A percentile compares a stretch with the other conserved stretches of the same genome.
phyloP scores from a whole-genome alignment of 2,888 invertebrate species.

The Argyresthia goedartella region DNA sequence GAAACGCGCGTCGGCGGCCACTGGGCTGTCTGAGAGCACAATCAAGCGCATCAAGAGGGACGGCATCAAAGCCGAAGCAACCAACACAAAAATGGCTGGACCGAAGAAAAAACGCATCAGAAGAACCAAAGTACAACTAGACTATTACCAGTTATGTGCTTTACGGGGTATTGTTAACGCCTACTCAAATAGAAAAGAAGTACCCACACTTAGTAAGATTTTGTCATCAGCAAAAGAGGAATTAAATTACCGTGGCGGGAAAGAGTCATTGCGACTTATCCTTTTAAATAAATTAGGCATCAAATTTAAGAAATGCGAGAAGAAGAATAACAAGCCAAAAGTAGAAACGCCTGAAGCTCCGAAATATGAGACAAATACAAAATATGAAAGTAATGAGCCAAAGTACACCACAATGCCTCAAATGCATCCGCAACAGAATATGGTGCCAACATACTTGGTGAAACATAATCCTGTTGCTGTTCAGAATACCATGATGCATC shows the following conservation, averaged over 20 bases:
- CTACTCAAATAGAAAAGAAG: conserved; percentile 51
- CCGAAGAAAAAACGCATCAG: conserved; percentile 57
- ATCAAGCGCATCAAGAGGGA: conserved; percentile 59
- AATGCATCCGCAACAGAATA: background rate
- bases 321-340: conserved; percentile 52
- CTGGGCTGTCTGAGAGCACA: conserved; percentile 55
- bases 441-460: background rate
- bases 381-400: background rate
- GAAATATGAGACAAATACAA: background rate
- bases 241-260: conserved; percentile 51
- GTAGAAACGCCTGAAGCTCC: conserved; percentile 25
- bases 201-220: conserved; percentile 58
- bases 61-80: conserved; percentile 51
- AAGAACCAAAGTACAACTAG: conserved; percentile 42
- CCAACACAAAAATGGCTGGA: conserved; percentile 55
- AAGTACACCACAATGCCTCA: background rate
- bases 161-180: conserved; percentile 53
- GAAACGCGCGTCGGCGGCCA: conserved; percentile 56
- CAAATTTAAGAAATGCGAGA: conserved; percentile 62
- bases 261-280: conserved; percentile 55
- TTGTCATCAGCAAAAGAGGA: conserved; percentile 51
- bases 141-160: conserved; percentile 56
- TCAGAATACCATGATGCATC: conserved; percentile 21
- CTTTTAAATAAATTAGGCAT: conserved; percentile 55
- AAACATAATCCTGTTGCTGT: background rate